Percentiles rank a stretch among this genome's conserved stretches.
Conservation (phyloP, 1,140 invertebrate genomes). For the Bombus waltoni region DNA sequence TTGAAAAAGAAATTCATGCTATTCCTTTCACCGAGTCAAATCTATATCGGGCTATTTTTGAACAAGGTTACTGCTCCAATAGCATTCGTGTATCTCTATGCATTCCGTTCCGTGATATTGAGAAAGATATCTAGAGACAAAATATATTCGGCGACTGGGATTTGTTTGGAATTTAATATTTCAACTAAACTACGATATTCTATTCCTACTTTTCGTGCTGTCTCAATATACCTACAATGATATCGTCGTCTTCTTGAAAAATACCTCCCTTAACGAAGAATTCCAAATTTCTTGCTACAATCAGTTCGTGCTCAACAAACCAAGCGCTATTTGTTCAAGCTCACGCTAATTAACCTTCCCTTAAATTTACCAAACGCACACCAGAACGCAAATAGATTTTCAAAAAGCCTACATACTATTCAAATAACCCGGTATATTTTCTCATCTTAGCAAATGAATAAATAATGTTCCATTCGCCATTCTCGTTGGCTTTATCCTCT, state of each 20-base stretch:
- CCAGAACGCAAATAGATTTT: too few relatives aligned
- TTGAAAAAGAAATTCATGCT: neutral
- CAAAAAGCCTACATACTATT: neutral
- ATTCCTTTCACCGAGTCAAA: neutral
- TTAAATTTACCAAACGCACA: neutral
- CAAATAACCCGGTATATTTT: neutral
- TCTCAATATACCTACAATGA: neutral
- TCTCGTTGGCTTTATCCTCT: neutral
- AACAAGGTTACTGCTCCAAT: neutral
- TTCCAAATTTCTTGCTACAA: too few relatives aligned
- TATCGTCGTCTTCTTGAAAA: neutral
- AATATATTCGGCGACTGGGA: neutral
- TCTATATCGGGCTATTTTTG: neutral
- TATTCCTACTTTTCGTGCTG: neutral
- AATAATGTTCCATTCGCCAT: neutral
- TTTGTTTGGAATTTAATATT: neutral
- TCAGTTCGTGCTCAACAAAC: too few relatives aligned
- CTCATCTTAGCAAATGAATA: neutral
- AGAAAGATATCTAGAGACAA: neutral
- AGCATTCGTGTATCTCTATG: neutral
- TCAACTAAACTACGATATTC: neutral
- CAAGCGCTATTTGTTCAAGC: neutral
- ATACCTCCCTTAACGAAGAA: too few relatives aligned
- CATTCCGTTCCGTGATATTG: neutral
- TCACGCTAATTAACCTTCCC: neutral